phyloP scores from a whole-genome alignment of 2,113 vertebrate species.

The Psittacula cyanocephala region DNA sequence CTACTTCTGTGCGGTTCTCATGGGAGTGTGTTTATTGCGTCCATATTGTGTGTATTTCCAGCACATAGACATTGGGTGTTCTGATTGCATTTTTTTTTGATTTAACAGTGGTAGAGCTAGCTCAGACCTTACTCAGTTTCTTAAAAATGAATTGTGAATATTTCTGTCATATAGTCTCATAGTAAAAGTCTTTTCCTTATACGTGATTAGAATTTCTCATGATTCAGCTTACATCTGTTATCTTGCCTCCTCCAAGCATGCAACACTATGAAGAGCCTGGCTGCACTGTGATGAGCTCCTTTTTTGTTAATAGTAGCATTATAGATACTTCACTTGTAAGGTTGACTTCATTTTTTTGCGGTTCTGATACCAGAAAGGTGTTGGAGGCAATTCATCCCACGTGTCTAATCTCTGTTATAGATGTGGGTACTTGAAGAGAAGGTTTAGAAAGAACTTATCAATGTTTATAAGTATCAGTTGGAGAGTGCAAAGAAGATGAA shows the following conservation, averaged over 20 bases:
- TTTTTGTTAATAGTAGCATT: background rate
- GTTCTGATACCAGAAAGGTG: background rate
- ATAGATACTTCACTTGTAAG: background rate
- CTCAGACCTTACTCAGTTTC: background rate
- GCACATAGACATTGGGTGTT: background rate
- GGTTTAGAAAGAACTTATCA: background rate
- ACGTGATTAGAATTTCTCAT: background rate
- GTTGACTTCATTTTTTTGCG: background rate
- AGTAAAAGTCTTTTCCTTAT: background rate
- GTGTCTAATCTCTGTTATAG: background rate
- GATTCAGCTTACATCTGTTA: background rate
- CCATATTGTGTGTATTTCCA: background rate
- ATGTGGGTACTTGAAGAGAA: background rate
- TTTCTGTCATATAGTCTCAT: background rate
- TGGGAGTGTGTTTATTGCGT: background rate
- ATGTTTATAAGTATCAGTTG: background rate
- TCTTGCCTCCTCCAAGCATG: background rate
- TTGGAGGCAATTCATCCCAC: background rate
- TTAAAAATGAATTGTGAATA: background rate
- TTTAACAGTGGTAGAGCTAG: background rate
- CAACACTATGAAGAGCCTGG: background rate
- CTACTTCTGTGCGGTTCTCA: background rate
- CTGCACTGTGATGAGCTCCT: background rate
- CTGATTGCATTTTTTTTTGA: background rate
- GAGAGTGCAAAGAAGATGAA: background rate